These are phyloP conservation scores for Drosophila pachea DNA, from an alignment of 1,140 invertebrate species.

Conservation along the genomic window DNA sequence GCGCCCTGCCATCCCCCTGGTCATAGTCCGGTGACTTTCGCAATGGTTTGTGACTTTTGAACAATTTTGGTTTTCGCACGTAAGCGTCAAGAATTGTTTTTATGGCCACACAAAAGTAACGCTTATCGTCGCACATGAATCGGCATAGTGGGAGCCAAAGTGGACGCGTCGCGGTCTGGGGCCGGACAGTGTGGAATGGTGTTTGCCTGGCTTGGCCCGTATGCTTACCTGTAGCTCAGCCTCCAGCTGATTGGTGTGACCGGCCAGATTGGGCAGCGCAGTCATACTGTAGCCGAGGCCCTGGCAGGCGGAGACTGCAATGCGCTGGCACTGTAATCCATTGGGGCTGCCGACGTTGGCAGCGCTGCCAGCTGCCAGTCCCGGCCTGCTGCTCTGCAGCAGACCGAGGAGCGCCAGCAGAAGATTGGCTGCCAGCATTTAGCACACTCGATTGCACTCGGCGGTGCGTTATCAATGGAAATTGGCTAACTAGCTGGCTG, in stretches of 20 bases:
- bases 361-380: constrained; percentile 14
- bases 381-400: constrained; percentile 10
- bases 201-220: not conserved
- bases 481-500: not conserved
- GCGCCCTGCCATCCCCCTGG: not conserved
- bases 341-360: constrained; percentile 36
- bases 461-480: not conserved
- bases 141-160: not conserved
- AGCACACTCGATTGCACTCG: not conserved
- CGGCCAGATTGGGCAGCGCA: constrained; percentile 91
- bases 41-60: constrained; percentile 47
- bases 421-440: constrained; percentile 11
- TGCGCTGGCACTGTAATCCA: constrained; percentile 86
- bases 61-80: constrained; percentile 51
- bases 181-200: too few species aligned
- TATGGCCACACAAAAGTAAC: constrained; percentile 57
- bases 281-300: constrained; percentile 93
- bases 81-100: constrained; percentile 60
- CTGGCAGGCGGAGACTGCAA: constrained; percentile 88
- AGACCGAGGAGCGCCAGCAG: constrained; percentile 12
- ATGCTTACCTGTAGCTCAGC: constrained; percentile 84
- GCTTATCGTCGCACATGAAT: constrained; percentile 49
- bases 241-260: constrained; percentile 87
- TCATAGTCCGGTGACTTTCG: constrained; percentile 18
- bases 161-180: too few species aligned